Base-by-base conservation (phyloP, 1,140 invertebrate genomes). In the Eueides isabella region DNA sequence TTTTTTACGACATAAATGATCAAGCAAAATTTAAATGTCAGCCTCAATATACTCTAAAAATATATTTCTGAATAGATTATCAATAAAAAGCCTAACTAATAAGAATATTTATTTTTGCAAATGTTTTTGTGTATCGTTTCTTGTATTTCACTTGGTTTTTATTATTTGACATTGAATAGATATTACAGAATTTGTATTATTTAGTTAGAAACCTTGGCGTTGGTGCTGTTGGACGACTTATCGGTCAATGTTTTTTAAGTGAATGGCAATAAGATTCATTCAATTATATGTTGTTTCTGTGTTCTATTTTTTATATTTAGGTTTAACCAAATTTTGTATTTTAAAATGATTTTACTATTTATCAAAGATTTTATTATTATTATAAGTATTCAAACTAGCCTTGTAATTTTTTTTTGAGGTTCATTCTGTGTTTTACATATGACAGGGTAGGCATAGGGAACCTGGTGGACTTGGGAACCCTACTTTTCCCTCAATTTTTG, bases 151-250 rank as follows among this genome's bases (percentile, higher is more conserved):
- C 29, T 44, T 44, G 5, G 16, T 67, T 33, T 19, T 61, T 14
- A 30, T n/a, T 29, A 29, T 68, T 61, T 33, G 48, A 35, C 67
- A 68, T 68, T 68, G 67, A 23, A 29, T 33, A 31, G n/a, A 31
- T 19, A 55, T 68, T 68, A 68, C 67, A 68, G 26, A 61, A 68
- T 30, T n/a, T n/a, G 29, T 48, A 38, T 16, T 31, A 48, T 44
- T 31, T 1, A 38, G 66, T 30, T 55, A 26, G 67, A 30, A 48
- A 31, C 48, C 67, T 68, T 61, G 67, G 30, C 44, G 55, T 29
- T 29, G 29, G 44, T 66, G 28, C 64, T 48, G 23, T 44, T 31
- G 29, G 66, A 61, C 66, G 29, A 12, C 38, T 67, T 44, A 29
- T 41, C 26, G 33, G 23, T 38, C n/a, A 16, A 5, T 67, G 14